These are phyloP conservation scores for Stomorhina lunata DNA, from an alignment of 2,888 invertebrate genomes.

Conservation along the genomic window DNA sequence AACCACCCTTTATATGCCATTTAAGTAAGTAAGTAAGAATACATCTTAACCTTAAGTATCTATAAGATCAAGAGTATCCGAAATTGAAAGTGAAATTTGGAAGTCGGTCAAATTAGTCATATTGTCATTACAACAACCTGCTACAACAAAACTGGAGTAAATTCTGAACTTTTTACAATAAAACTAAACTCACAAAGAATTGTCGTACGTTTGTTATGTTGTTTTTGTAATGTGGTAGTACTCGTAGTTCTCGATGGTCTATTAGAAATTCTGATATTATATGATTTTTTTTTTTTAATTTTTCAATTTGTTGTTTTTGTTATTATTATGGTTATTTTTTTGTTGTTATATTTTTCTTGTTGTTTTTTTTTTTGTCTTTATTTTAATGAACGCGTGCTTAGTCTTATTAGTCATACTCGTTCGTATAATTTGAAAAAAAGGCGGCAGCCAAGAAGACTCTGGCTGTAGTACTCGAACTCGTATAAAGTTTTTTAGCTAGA, in stretches of 20 bases:
- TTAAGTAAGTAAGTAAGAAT: too few species aligned
- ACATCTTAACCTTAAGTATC: too few species aligned
- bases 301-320: slow-evolving; percentile 47
- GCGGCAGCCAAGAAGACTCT: slow-evolving; percentile 66
- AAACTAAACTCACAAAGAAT: background rate
- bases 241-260: slow-evolving; percentile 26
- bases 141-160: too few species aligned
- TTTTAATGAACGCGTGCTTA: slow-evolving; percentile 60
- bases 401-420: slow-evolving; percentile 61
- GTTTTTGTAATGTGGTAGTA: slow-evolving; percentile 4
- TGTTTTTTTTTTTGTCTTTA: slow-evolving; percentile 7
- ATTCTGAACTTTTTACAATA: too few species aligned
- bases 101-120: too few species aligned
- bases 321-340: slow-evolving; percentile 41
- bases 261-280: slow-evolving; percentile 40
- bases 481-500: slow-evolving; percentile 40
- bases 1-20: too few species aligned
- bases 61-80: too few species aligned
- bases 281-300: slow-evolving; percentile 29
- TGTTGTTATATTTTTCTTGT: slow-evolving; percentile 26
- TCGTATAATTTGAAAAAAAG: too few species aligned
- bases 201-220: background rate
- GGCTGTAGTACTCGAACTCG: too few species aligned
- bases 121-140: too few species aligned
- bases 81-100: too few species aligned